Evolutionary conservation across 2,888 invertebrate genomes (phyloP).

Genomic region (Polyommatus iphigenia): DNA sequence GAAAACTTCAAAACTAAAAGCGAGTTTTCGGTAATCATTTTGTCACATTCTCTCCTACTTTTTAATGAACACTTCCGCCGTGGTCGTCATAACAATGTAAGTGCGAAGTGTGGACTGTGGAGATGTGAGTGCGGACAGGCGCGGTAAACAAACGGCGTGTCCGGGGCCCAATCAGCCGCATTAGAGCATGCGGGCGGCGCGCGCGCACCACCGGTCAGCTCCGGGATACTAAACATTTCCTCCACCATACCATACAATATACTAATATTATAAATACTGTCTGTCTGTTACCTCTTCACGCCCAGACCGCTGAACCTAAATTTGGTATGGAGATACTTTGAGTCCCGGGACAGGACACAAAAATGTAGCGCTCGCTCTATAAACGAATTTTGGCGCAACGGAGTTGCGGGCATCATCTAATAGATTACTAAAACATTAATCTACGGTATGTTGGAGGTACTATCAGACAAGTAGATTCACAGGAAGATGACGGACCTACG

Average conservation of each 20-base stretch:
- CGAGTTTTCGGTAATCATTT: neutral
- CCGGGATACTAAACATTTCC: constrained; percentile 48
- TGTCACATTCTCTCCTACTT: neutral
- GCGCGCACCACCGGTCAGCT: constrained; percentile 43
- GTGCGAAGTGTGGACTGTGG: constrained; percentile 20
- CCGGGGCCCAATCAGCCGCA: constrained; percentile 63
- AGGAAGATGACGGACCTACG: too few species aligned
- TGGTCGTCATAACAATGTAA: constrained; percentile 17
- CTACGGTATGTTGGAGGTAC: too few species aligned
- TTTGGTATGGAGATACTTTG: too few species aligned
- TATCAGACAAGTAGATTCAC: too few species aligned
- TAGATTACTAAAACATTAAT: too few species aligned
- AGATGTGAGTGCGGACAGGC: constrained; percentile 47
- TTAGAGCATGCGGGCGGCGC: constrained; percentile 62
- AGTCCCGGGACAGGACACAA: too few species aligned
- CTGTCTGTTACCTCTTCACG: too few species aligned
- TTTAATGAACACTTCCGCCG: constrained; percentile 9
- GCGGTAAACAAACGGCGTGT: constrained; percentile 62
- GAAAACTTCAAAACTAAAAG: neutral
- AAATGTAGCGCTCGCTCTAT: too few species aligned
- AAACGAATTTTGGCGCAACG: too few species aligned
- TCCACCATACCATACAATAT: neutral
- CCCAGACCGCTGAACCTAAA: too few species aligned
- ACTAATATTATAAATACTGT: too few species aligned
- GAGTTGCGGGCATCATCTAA: too few species aligned